Evolutionary conservation across 1,140 invertebrate genomes (phyloP), one percentile per base, ranked within the genome.

Genomic region (Tetranychus cinnabarinus): DNA sequence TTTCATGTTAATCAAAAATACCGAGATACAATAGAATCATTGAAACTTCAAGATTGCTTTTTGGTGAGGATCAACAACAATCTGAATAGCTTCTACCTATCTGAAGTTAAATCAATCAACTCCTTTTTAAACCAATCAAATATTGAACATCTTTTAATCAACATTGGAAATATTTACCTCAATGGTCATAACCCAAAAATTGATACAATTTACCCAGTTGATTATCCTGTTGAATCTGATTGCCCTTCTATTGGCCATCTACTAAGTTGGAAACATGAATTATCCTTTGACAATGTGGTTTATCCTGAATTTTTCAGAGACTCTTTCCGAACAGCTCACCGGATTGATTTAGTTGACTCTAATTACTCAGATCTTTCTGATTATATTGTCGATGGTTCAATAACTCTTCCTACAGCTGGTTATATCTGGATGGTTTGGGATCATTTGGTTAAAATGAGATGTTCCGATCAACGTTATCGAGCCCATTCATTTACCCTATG

Each of bases 331-430:
- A 52, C 50, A 2, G n/a, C 8, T 23, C 50, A 52, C 6, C n/a
- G 50, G 23, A 31, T 52, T 52, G 50, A 52, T 23, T n/a, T 52
- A 2, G n/a, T 52, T 68, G 50, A 52, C 23, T 3, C 65, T 66
- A 50, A 82, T 23, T 52, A 92, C 70, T 74, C 80, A 48, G 90
- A 82, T 73, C 75, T 87, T 52, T 71, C 78, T 42, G 92, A 90
- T 34, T 91, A 97, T 70, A 79, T 78, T 15, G 93, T 97, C 67
- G 91, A 97, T 74, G 91, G 90, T 15, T 79, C 91, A 69, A 77
- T 93, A 37, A 73, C 97, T 3, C 96, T 89, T 75, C 92, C 92
- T 10, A 91, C 90, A 52, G 95, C 91, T 37, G 91, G 90, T 15
- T 95, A 96, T 69, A 76, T 97, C 74, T 80, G 83, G 2, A 71